Conservation (phyloP, 2,888 invertebrate genomes). For the Caenorhabditis parvicauda region DNA sequence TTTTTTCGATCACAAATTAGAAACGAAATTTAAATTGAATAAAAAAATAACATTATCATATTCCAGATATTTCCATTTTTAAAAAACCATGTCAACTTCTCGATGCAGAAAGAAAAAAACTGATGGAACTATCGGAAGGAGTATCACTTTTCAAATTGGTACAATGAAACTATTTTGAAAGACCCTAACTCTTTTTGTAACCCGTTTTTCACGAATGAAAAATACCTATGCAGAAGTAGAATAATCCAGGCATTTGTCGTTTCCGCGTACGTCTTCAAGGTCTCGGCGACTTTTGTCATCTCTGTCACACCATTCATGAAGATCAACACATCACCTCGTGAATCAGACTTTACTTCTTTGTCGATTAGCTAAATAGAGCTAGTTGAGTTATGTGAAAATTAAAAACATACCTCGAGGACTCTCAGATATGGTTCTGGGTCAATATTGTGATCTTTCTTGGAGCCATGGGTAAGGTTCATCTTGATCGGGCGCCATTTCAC, state of each 20-base stretch:
- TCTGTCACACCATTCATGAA: slow-evolving; percentile 78
- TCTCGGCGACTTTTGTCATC: slow-evolving; percentile 59
- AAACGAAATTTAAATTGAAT: neutral
- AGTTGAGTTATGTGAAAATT: neutral
- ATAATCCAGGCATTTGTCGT: slow-evolving; percentile 85
- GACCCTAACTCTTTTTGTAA: no score
- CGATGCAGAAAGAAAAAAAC: neutral
- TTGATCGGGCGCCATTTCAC: slow-evolving; percentile 78
- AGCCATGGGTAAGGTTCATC: slow-evolving; percentile 61
- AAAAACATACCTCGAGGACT: slow-evolving; percentile 72
- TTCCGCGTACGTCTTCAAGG: slow-evolving; percentile 73
- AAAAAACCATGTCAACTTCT: no score
- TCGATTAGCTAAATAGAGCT: slow-evolving; percentile 73
- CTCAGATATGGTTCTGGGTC: slow-evolving; percentile 89
- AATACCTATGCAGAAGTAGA: slow-evolving; percentile 75
- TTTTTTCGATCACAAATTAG: neutral
- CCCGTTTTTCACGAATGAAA: neutral
- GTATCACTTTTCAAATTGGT: no score
- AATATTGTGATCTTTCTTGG: slow-evolving; percentile 72
- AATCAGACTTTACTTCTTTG: slow-evolving; percentile 78
- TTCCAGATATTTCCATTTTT: no score
- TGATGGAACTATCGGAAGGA: no score
- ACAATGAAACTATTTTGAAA: no score
- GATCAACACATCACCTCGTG: slow-evolving; percentile 88
- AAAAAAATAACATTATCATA: neutral